A percentile compares a stretch with the other conserved stretches of the same genome.
These are phyloP conservation scores for Holacanthella duospinosa DNA, from an alignment of 2,888 invertebrate species.

Conservation along the genomic window DNA sequence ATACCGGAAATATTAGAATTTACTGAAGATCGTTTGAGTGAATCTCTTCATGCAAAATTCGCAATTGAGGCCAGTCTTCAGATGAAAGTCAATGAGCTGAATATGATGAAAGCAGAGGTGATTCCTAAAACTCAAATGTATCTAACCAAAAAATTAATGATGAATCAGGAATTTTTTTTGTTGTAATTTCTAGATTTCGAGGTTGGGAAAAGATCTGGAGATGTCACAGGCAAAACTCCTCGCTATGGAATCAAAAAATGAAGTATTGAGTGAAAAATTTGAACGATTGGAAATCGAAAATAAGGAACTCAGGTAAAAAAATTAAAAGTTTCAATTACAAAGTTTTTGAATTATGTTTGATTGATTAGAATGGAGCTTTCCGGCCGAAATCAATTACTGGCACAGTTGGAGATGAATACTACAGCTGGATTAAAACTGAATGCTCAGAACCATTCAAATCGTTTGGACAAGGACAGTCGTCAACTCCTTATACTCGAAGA, in stretches of 20 bases:
- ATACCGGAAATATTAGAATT: slow-evolving; percentile 31
- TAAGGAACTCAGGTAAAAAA: neutral
- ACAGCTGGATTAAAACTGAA: neutral
- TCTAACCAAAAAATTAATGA: neutral
- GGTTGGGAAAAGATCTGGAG: neutral
- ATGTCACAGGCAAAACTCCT: neutral
- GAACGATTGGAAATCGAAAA: neutral
- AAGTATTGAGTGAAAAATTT: neutral
- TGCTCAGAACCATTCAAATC: neutral
- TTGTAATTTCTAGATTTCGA: neutral
- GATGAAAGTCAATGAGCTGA: slow-evolving; percentile 10
- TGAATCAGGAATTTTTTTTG: neutral
- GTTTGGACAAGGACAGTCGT: neutral
- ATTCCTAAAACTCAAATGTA: neutral
- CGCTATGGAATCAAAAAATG: neutral
- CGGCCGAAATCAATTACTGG: neutral
- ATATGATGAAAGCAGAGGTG: neutral
- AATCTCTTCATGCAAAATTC: slow-evolving; percentile 10
- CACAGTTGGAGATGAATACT: neutral
- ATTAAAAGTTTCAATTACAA: neutral
- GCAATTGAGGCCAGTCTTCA: slow-evolving; percentile 15
- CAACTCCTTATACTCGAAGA: slow-evolving; percentile 3
- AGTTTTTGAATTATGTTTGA: neutral
- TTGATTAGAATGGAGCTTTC: neutral
- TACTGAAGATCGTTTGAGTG: slow-evolving; percentile 20